Conservation (phyloP, 2,113 vertebrate genomes). For the Acanthochromis polyacanthus region DNA sequence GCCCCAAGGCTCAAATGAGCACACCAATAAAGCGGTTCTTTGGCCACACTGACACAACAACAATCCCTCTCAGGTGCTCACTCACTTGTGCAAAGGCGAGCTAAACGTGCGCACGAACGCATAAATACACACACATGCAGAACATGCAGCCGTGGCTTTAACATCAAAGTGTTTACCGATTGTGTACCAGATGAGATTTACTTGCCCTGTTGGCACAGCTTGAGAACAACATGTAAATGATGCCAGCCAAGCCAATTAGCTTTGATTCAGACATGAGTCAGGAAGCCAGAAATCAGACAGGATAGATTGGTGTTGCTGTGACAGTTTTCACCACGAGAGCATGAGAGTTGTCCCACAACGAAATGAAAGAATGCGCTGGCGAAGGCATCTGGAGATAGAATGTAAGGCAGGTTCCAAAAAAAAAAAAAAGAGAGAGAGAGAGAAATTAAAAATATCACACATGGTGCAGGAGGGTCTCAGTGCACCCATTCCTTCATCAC, state of each 20-base stretch:
- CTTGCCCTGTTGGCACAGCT: constrained; percentile 66
- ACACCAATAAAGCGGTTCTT: constrained; percentile 36
- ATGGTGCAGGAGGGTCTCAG: constrained; percentile 20
- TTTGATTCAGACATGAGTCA: constrained; percentile 73
- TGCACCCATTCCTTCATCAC: constrained; percentile 34
- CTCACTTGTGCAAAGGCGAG: constrained; percentile 17
- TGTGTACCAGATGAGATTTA: constrained; percentile 60
- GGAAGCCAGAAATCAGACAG: constrained; percentile 56
- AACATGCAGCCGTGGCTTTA: constrained; percentile 34
- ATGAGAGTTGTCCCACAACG: constrained; percentile 6
- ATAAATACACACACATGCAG: constrained; percentile 24
- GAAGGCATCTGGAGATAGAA: neutral
- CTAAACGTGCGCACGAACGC: constrained; percentile 16
- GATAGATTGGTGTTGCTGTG: constrained; percentile 21
- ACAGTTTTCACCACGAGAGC: constrained; percentile 17
- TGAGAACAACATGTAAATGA: constrained; percentile 66
- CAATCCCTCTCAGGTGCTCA: constrained; percentile 21
- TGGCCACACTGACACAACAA: neutral
- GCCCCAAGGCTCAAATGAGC: constrained; percentile 53
- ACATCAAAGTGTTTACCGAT: constrained; percentile 58
- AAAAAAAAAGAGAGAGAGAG: neutral
- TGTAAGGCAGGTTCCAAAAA: constrained; percentile 2
- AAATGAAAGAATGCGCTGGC: neutral
- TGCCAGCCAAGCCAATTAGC: constrained; percentile 72
- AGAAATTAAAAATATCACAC: neutral